Conservation (phyloP, 1,140 invertebrate genomes). For the Oppia nitens region DNA sequence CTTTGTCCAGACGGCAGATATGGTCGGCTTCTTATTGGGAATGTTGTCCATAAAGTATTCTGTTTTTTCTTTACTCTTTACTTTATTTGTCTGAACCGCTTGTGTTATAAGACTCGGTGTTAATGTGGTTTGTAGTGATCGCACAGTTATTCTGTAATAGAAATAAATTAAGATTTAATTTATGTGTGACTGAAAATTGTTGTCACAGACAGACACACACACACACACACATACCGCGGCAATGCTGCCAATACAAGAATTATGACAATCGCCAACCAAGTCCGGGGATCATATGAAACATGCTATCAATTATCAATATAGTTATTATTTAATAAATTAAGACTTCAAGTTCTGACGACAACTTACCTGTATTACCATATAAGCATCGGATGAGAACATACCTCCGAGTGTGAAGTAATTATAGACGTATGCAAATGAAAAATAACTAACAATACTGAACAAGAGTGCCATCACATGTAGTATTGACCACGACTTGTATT, state of each 20-base stretch:
- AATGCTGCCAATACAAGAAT: not conserved
- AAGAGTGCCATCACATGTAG: conserved; percentile 58
- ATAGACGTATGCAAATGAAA: conserved; percentile 64
- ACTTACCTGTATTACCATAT: conserved; percentile 54
- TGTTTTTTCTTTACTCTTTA: not conserved
- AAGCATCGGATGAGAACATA: conserved; percentile 39
- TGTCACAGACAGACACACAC: no score
- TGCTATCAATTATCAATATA: no score
- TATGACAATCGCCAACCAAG: not conserved
- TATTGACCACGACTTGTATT: conserved; percentile 79
- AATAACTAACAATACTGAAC: conserved; percentile 60
- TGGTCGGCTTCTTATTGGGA: not conserved
- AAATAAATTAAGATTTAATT: not conserved
- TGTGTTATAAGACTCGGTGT: not conserved
- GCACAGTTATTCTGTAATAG: not conserved
- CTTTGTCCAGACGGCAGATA: not conserved
- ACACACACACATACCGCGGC: not conserved
- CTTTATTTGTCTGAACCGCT: not conserved
- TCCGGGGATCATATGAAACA: not conserved
- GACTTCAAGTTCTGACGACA: no score
- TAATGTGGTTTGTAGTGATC: not conserved
- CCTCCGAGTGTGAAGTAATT: conserved; percentile 61
- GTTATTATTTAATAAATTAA: no score
- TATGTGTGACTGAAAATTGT: no score
- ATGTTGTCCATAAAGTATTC: not conserved